Evolutionary conservation across 2,797 vertebrate species (phyloP).

Genomic region (Gobionotothen gibberifrons): DNA sequence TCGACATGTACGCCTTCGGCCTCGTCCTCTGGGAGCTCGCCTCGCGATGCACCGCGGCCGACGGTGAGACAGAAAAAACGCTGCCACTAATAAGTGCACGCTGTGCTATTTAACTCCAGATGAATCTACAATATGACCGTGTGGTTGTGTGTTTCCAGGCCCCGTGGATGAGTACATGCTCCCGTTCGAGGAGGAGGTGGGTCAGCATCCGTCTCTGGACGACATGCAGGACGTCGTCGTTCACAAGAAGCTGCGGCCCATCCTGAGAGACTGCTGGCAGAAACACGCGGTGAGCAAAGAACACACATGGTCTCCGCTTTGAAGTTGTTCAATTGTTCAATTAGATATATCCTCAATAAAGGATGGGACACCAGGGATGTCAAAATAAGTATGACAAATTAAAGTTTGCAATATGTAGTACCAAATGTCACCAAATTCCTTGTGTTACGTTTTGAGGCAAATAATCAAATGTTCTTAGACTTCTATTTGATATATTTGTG

Average conservation of each 20-base stretch:
- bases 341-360: no score
- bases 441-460: background rate
- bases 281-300: conserved; percentile 91
- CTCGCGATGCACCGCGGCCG: conserved; percentile 93
- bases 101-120: background rate
- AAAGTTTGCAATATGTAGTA: no score
- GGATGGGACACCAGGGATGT: no score
- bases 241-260: conserved; percentile 96
- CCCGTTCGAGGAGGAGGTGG: conserved; percentile 97
- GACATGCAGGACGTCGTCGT: conserved; percentile 99
- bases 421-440: background rate
- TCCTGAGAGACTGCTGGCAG: conserved; percentile 96
- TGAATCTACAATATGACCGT: background rate
- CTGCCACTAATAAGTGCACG: background rate
- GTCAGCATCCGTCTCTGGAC: conserved; percentile 97
- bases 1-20: conserved; percentile 98
- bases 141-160: conserved; percentile 76
- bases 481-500: no score
- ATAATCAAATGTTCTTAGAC: background rate
- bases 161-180: conserved; percentile 97
- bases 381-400: no score
- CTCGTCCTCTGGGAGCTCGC: conserved; percentile 96
- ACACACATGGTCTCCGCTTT: background rate
- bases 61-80: conserved; percentile 83
- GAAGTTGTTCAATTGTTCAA: background rate